A percentile compares a stretch with the other conserved stretches of the same genome.
Conservation (phyloP, 2,113 vertebrate species). For the Eurypyga helias region DNA sequence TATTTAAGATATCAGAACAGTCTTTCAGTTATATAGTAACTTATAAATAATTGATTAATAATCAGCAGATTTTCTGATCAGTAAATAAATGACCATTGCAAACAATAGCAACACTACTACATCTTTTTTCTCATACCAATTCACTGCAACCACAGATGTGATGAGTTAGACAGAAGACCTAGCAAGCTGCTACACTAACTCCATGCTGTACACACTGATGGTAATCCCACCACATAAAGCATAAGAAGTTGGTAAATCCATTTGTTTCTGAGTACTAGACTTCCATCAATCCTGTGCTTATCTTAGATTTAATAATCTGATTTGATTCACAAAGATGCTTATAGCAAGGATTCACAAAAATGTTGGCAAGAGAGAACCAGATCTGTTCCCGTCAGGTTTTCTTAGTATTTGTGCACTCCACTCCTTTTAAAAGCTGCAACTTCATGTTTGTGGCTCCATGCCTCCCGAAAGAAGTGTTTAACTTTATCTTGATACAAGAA, state of each 20-base stretch:
- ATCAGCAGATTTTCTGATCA: neutral
- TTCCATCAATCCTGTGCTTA: neutral
- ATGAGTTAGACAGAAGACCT: neutral
- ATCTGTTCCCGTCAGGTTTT: neutral
- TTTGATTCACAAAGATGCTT: neutral
- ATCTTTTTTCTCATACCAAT: neutral
- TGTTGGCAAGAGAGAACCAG: neutral
- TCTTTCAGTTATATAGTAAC: neutral
- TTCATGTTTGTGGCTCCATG: neutral
- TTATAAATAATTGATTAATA: neutral
- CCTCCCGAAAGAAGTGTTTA: neutral
- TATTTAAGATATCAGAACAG: neutral
- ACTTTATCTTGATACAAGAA: neutral
- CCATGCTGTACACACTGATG: neutral
- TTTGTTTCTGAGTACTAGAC: neutral
- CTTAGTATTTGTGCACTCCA: neutral
- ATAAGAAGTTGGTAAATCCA: neutral
- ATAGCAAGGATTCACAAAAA: neutral
- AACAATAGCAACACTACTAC: neutral
- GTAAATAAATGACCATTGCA: neutral
- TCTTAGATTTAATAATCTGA: neutral
- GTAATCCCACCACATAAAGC: neutral
- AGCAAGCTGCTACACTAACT: neutral
- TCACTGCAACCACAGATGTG: neutral
- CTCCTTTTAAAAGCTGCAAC: neutral